A percentile compares a stretch with the other conserved stretches of the same genome.
These are phyloP conservation scores for Dasypogon diadema DNA, from an alignment of 2,888 invertebrate species.

Conservation along the genomic window DNA sequence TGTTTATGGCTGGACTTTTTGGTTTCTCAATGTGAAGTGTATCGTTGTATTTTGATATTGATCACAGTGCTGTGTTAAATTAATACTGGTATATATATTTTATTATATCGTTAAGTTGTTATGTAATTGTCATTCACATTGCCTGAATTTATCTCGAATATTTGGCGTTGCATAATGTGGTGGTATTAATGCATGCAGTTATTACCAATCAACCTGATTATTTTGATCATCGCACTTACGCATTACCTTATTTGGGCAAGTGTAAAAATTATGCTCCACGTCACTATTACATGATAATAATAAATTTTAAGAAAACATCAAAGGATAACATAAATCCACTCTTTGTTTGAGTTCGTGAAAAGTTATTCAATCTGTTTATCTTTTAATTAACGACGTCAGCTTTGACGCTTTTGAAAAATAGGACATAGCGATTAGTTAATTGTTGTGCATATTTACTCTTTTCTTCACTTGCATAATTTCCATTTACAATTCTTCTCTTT, in stretches of 20 bases:
- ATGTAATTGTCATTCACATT: slow-evolving; percentile 17
- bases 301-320: neutral
- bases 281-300: neutral
- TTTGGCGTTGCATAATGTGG: slow-evolving; percentile 23
- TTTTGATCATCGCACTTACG: neutral
- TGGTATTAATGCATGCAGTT: neutral
- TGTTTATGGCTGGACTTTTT: neutral
- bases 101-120: neutral
- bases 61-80: slow-evolving; percentile 10
- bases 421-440: slow-evolving; percentile 12
- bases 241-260: neutral
- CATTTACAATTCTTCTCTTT: neutral
- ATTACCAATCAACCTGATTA: neutral
- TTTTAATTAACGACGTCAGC: slow-evolving; percentile 30
- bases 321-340: neutral
- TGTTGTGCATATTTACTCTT: slow-evolving; percentile 38
- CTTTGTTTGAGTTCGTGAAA: neutral
- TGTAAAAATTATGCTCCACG: neutral
- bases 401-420: slow-evolving; percentile 11
- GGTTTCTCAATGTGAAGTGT: slow-evolving; percentile 28
- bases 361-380: slow-evolving; percentile 37
- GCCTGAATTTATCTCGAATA: slow-evolving; percentile 9
- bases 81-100: slow-evolving; percentile 31
- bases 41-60: neutral
- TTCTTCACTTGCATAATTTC: slow-evolving; percentile 20